Conservation (phyloP, 2,113 vertebrate genomes). For the Ellobius talpinus region DNA sequence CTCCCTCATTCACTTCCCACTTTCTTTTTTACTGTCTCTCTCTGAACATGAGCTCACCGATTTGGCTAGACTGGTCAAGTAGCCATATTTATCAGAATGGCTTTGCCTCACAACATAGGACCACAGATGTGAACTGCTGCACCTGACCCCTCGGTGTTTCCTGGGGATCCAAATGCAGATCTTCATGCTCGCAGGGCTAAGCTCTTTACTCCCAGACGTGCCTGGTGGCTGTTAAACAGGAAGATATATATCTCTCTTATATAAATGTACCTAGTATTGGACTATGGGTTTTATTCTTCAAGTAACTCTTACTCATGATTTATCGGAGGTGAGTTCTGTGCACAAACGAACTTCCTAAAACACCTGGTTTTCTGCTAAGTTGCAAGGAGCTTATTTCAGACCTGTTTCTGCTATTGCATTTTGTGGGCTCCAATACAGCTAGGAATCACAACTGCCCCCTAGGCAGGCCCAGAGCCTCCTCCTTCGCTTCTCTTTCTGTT, state of each 20-base stretch:
- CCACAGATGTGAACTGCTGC: not conserved
- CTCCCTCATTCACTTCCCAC: not conserved
- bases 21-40: too few species aligned
- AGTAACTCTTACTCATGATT: not conserved
- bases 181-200: not conserved
- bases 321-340: not conserved
- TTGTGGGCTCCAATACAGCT: not conserved
- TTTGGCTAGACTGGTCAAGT: too few species aligned
- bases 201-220: not conserved
- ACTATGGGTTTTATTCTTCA: not conserved
- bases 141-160: not conserved
- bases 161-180: not conserved
- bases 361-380: not conserved
- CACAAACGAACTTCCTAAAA: not conserved
- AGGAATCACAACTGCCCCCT: fast-evolving
- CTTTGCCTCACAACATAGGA: not conserved
- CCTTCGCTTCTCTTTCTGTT: fast-evolving
- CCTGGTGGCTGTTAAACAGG: not conserved
- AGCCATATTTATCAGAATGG: not conserved
- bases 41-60: not conserved
- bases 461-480: not conserved
- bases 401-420: not conserved
- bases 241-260: not conserved
- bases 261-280: not conserved
- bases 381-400: not conserved